A percentile compares a stretch with the other conserved stretches of the same genome.
Evolutionary conservation across 2,113 vertebrate genomes (phyloP).

Genomic region (Sinocyclocheilus grahami): DNA sequence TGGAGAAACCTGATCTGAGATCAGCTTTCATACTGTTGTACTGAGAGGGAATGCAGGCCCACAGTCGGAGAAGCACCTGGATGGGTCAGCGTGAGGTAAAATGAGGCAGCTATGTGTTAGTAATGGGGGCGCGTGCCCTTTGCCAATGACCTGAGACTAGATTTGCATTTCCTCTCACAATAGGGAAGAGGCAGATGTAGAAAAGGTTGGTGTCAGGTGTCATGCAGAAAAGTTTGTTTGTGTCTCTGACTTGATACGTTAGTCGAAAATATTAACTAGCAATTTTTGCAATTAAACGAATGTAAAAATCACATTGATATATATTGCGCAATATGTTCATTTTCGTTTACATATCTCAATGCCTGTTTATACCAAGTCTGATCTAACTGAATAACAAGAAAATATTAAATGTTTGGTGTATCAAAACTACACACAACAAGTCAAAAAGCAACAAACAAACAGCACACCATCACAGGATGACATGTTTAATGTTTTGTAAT

Average conservation of each 20-base stretch:
- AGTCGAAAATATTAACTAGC: neutral
- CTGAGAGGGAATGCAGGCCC: constrained; percentile 28
- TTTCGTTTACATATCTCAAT: neutral
- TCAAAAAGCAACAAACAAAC: neutral
- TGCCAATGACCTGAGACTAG: constrained; percentile 37
- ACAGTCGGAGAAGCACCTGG: constrained; percentile 27
- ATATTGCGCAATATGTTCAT: neutral
- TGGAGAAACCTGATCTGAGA: constrained; percentile 40
- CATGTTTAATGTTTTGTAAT: neutral
- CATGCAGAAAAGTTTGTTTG: neutral
- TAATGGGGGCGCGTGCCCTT: constrained; percentile 24
- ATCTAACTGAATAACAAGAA: neutral
- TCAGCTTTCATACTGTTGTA: constrained; percentile 50
- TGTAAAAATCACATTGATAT: no score
- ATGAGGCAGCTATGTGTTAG: constrained; percentile 23
- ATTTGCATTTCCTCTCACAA: constrained; percentile 41
- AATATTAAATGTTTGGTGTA: neutral
- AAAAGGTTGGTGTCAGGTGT: constrained; percentile 14
- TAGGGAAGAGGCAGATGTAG: neutral
- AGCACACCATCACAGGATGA: neutral
- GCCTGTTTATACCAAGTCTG: neutral
- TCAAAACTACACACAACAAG: neutral
- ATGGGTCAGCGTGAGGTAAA: constrained; percentile 33
- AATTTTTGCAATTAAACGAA: no score
- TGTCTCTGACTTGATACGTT: neutral